Conservation (phyloP, 2,888 invertebrate genomes). For the Thymelicus sylvestris region DNA sequence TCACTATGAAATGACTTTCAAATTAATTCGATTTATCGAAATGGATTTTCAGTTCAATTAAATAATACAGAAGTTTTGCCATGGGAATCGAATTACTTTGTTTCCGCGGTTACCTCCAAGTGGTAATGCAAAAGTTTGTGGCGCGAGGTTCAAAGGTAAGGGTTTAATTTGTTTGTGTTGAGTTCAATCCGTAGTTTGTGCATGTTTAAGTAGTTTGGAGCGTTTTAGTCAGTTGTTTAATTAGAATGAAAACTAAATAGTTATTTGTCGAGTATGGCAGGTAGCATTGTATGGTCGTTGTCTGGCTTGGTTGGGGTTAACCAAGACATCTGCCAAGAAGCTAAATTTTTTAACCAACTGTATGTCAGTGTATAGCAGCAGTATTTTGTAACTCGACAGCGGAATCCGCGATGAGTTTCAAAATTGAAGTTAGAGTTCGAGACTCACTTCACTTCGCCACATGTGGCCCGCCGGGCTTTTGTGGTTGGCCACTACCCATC, state of each 20-base stretch:
- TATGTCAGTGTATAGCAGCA: no score
- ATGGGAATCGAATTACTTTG: slow-evolving; percentile 35
- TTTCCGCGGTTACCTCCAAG: slow-evolving; percentile 33
- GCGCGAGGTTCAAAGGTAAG: slow-evolving; percentile 34
- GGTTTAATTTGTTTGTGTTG: slow-evolving; percentile 29
- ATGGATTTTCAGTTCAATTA: slow-evolving; percentile 38
- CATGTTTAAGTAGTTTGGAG: slow-evolving; percentile 13
- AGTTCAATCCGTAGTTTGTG: slow-evolving; percentile 16
- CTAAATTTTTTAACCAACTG: no score
- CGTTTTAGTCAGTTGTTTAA: background rate
- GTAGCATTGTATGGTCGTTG: background rate
- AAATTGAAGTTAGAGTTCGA: no score
- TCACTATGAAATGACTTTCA: slow-evolving; percentile 42
- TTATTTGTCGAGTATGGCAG: background rate
- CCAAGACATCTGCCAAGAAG: no score
- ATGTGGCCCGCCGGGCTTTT: no score
- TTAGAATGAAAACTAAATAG: slow-evolving; percentile 9
- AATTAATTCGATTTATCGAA: slow-evolving; percentile 44
- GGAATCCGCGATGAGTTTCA: no score
- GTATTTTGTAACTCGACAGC: no score
- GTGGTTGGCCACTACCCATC: no score
- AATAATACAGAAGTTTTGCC: slow-evolving; percentile 36
- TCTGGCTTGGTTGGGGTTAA: no score
- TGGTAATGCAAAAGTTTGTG: slow-evolving; percentile 37
- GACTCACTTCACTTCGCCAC: no score